Evolutionary conservation across 2,113 vertebrate genomes (phyloP).

Genomic region (Polypterus bichir): DNA sequence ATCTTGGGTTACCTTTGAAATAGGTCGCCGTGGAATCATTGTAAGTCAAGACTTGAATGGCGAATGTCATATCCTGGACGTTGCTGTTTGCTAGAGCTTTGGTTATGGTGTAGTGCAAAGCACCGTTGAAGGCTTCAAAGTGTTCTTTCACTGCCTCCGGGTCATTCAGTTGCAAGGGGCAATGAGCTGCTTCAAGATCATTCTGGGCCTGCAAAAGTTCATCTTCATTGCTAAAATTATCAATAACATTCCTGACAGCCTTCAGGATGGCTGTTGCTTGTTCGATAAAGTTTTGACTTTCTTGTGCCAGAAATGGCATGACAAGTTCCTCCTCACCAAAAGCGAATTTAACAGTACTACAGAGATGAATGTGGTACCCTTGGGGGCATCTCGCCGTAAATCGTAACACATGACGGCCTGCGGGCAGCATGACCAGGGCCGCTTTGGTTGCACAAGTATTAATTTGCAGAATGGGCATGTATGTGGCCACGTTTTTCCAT

Average conservation of each 20-base stretch:
- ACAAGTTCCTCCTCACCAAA: conserved; percentile 74
- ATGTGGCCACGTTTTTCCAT: conserved; percentile 55
- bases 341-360: conserved; percentile 59
- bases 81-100: conserved; percentile 36
- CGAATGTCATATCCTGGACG: conserved; percentile 48
- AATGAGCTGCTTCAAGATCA: conserved; percentile 41
- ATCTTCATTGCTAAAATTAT: conserved; percentile 46
- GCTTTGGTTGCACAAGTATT: conserved; percentile 65
- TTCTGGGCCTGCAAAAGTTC: conserved; percentile 40
- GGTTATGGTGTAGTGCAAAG: conserved; percentile 61
- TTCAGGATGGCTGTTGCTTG: conserved; percentile 54
- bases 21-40: conserved; percentile 24
- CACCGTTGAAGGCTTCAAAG: conserved; percentile 59
- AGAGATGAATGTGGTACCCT: conserved; percentile 66
- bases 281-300: conserved; percentile 64
- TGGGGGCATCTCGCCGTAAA: conserved; percentile 42
- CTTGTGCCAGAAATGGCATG: conserved; percentile 64
- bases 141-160: conserved; percentile 30
- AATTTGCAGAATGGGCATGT: conserved; percentile 51
- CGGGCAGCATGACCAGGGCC: conserved; percentile 54
- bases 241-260: conserved; percentile 57
- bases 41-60: conserved; percentile 57
- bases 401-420: conserved; percentile 65
- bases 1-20: no score
- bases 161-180: conserved; percentile 32